These are phyloP conservation scores for Mesocricetus auratus DNA, from an alignment of 2,113 vertebrate genomes.

Conservation along the genomic window DNA sequence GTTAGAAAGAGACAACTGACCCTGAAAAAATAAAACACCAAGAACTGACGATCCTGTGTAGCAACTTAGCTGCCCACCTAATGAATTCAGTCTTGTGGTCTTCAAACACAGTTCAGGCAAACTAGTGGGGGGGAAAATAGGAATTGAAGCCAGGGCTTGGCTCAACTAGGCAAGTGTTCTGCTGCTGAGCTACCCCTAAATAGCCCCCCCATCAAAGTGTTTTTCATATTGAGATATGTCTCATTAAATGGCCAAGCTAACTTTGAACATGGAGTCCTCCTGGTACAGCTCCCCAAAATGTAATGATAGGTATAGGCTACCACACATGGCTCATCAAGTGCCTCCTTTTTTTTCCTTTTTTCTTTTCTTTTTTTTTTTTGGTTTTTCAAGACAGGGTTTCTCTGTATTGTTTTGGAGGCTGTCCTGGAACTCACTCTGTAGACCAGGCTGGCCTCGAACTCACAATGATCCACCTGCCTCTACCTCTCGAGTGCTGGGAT, in stretches of 20 bases:
- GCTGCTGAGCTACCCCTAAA: background rate
- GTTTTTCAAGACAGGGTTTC: too few relatives aligned
- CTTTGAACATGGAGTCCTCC: background rate
- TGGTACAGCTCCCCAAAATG: background rate
- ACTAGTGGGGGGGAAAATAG: background rate
- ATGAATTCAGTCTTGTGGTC: background rate
- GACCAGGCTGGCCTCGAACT: too few relatives aligned
- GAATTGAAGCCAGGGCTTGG: background rate
- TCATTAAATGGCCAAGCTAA: background rate
- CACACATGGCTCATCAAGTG: background rate
- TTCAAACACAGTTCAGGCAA: background rate
- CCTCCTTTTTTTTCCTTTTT: too few relatives aligned
- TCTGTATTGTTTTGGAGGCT: too few relatives aligned
- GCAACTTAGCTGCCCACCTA: background rate
- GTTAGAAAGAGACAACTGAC: background rate
- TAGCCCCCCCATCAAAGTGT: background rate
- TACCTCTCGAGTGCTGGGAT: too few relatives aligned
- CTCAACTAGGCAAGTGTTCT: background rate
- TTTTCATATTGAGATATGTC: background rate
- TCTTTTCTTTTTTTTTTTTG: too few relatives aligned
- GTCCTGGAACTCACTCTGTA: too few relatives aligned
- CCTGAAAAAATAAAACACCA: background rate
- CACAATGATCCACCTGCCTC: too few relatives aligned
- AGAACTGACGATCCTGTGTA: background rate
- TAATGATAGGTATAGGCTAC: background rate